phyloP scores from a whole-genome alignment of 2,888 invertebrate species.

The Ophion ellenae region DNA sequence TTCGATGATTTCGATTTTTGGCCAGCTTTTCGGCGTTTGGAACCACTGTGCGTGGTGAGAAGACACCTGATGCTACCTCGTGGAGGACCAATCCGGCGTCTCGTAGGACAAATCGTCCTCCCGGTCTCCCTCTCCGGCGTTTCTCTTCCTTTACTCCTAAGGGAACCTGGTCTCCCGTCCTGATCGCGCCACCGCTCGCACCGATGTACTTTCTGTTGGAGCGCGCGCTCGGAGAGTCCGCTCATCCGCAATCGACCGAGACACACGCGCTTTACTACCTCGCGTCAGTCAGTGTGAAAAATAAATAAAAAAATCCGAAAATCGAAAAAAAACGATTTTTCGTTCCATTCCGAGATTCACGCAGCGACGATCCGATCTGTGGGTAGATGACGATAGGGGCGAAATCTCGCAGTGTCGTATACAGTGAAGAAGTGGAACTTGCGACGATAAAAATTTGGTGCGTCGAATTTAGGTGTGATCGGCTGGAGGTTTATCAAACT shows the following conservation, averaged over 20 bases:
- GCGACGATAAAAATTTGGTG: no score
- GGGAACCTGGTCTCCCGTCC: conserved; percentile 20
- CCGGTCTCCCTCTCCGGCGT: conserved; percentile 63
- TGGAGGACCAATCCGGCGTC: conserved; percentile 72
- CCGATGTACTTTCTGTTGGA: conserved; percentile 29
- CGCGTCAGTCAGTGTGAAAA: no score
- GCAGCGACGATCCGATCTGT: neutral
- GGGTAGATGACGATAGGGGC: no score
- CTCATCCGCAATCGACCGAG: conserved; percentile 69
- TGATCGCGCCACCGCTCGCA: conserved; percentile 38
- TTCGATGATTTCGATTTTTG: no score
- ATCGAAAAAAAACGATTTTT: neutral
- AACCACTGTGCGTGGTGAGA: no score
- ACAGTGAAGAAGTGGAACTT: neutral
- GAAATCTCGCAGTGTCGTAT: neutral
- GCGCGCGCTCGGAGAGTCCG: conserved; percentile 48
- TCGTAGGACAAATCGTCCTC: conserved; percentile 70
- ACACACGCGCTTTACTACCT: conserved; percentile 62
- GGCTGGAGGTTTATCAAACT: no score
- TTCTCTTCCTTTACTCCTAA: conserved; percentile 55
- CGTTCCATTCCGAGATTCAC: neutral
- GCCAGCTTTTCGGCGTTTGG: no score
- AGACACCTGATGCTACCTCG: conserved; percentile 69
- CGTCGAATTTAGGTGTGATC: no score
- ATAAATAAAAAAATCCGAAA: neutral